Conservation (phyloP, 2,888 invertebrate species). For the Eupithecia abbreviata region DNA sequence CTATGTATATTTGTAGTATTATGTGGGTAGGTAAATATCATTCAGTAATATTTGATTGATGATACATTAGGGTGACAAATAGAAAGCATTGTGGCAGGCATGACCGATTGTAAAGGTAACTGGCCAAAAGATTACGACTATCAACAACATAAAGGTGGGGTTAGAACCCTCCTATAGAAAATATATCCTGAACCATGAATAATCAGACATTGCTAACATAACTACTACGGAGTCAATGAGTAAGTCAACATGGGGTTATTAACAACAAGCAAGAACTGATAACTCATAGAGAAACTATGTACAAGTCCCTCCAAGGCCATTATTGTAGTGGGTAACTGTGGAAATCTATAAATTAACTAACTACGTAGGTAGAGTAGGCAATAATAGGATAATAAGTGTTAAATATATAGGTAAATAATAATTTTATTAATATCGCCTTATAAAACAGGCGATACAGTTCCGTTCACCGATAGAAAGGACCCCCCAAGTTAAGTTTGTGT, state of each 20-base stretch:
- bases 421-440: background rate
- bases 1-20: background rate
- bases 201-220: background rate
- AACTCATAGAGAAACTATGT: background rate
- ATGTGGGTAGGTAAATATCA: background rate
- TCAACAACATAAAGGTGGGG: background rate
- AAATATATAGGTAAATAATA: background rate
- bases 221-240: background rate
- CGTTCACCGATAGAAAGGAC: background rate
- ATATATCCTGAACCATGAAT: background rate
- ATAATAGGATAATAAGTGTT: background rate
- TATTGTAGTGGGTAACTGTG: background rate
- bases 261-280: slow-evolving; percentile 4
- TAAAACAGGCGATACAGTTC: background rate
- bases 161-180: background rate
- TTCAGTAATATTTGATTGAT: slow-evolving; percentile 44
- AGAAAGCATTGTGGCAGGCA: background rate
- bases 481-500: background rate
- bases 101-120: background rate
- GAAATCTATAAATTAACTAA: background rate
- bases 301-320: background rate
- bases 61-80: slow-evolving; percentile 1
- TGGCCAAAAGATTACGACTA: background rate
- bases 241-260: background rate
- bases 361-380: background rate